phyloP scores from a whole-genome alignment of 2,113 vertebrate genomes.

The Corythoichthys intestinalis region DNA sequence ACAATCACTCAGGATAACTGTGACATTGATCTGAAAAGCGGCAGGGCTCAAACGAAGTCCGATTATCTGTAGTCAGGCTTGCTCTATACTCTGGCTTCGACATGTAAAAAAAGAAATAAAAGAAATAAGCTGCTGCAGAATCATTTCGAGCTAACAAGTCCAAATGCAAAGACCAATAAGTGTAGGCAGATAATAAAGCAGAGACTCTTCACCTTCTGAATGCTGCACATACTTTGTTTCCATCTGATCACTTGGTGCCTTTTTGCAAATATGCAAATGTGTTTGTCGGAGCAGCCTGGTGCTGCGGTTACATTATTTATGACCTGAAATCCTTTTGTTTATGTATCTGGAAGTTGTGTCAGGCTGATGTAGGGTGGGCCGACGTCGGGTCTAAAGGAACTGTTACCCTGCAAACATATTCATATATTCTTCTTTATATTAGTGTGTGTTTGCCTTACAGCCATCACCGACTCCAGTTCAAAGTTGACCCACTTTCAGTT shows the following conservation, averaged over 20 bases:
- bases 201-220: background rate
- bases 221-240: background rate
- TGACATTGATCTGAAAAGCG: background rate
- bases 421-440: conserved; percentile 61
- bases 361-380: conserved; percentile 35
- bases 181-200: background rate
- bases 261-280: conserved; percentile 50
- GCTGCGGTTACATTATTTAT: conserved; percentile 41
- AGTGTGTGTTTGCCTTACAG: conserved; percentile 47
- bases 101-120: conserved; percentile 41
- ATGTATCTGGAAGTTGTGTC: conserved; percentile 35
- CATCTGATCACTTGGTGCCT: conserved; percentile 14
- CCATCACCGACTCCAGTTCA: conserved; percentile 44
- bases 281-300: conserved; percentile 20
- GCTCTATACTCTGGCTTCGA: background rate
- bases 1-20: background rate
- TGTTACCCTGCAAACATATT: conserved; percentile 44
- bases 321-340: conserved; percentile 30
- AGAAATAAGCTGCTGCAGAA: conserved; percentile 33
- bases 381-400: conserved; percentile 43
- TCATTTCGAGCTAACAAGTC: conserved; percentile 20
- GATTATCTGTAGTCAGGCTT: background rate
- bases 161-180: conserved; percentile 9
- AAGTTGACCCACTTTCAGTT: conserved; percentile 56
- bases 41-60: background rate